Percentiles rank a stretch among this genome's conserved stretches.
Evolutionary conservation across 1,140 invertebrate genomes (phyloP).

Genomic region (Heliconius hermathena): DNA sequence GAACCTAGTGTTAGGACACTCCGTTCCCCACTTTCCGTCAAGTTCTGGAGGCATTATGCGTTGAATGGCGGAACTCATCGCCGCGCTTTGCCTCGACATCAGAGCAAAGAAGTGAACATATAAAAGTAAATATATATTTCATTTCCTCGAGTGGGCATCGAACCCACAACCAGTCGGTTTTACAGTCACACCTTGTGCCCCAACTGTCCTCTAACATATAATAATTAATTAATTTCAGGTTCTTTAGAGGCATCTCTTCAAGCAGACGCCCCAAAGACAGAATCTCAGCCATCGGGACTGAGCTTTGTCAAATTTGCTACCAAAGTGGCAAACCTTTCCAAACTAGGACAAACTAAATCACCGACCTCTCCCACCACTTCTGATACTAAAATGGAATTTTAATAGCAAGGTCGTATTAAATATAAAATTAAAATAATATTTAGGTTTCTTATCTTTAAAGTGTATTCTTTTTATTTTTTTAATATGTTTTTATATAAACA

Average conservation of each 20-base stretch:
- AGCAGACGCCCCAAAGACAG: slow-evolving; percentile 60
- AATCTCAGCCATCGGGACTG: slow-evolving; percentile 57
- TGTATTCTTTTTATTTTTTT: neutral
- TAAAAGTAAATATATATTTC: too few species aligned
- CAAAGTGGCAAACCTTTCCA: slow-evolving; percentile 69
- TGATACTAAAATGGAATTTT: slow-evolving; percentile 66
- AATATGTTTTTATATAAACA: neutral
- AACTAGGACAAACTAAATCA: slow-evolving; percentile 61
- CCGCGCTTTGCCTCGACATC: too few species aligned
- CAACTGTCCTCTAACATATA: neutral
- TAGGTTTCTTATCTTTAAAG: neutral
- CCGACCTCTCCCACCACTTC: slow-evolving; percentile 62
- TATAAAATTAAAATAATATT: neutral
- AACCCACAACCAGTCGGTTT: too few species aligned
- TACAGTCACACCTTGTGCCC: too few species aligned
- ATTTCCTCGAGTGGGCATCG: too few species aligned
- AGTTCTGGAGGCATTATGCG: too few species aligned
- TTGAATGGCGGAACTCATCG: too few species aligned
- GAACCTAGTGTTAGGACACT: too few species aligned
- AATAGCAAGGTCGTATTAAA: slow-evolving; percentile 20
- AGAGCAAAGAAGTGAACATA: too few species aligned
- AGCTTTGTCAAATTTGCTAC: slow-evolving; percentile 73
- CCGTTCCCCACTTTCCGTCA: too few species aligned
- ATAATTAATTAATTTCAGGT: slow-evolving; percentile 46
- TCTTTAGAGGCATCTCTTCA: slow-evolving; percentile 67